phyloP scores from a whole-genome alignment of 2,797 vertebrate genomes.

The Lithobates pipiens region DNA sequence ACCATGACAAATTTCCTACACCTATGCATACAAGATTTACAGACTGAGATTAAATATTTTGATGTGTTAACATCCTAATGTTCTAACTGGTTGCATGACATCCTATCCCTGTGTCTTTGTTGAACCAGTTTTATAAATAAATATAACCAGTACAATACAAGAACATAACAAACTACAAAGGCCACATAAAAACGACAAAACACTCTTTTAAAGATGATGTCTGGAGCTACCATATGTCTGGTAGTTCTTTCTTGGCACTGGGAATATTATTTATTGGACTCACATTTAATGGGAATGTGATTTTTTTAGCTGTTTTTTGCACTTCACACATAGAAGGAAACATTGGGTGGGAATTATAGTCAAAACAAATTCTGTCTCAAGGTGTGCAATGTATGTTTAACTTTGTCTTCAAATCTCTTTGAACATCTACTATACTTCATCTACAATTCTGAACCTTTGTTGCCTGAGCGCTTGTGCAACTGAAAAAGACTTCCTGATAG shows the following conservation, averaged over 20 bases:
- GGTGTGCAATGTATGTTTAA: constrained; percentile 22
- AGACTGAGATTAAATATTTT: not conserved
- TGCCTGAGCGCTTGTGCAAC: not conserved
- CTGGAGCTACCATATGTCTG: not conserved
- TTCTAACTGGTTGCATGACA: not conserved
- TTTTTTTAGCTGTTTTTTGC: not conserved
- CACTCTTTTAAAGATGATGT: not conserved
- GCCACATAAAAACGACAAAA: not conserved
- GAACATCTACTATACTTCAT: not conserved
- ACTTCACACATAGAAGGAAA: constrained; percentile 16
- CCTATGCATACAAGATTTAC: not conserved
- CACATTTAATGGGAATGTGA: constrained; percentile 18
- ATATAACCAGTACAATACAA: not conserved
- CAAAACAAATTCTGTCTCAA: constrained; percentile 37
- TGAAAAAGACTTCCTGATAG: constrained; percentile 2
- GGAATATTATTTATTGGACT: constrained; percentile 9
- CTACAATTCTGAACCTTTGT: constrained; percentile 8
- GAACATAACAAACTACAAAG: not conserved
- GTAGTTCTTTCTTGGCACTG: not conserved
- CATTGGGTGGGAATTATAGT: constrained; percentile 26
- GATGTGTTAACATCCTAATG: not conserved
- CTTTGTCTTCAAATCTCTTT: constrained; percentile 37
- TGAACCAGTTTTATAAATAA: not conserved
- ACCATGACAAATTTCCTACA: not conserved
- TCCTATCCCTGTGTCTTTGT: not conserved